phyloP scores from a whole-genome alignment of 2,888 invertebrate genomes.

The Sminthurinus aureus region DNA sequence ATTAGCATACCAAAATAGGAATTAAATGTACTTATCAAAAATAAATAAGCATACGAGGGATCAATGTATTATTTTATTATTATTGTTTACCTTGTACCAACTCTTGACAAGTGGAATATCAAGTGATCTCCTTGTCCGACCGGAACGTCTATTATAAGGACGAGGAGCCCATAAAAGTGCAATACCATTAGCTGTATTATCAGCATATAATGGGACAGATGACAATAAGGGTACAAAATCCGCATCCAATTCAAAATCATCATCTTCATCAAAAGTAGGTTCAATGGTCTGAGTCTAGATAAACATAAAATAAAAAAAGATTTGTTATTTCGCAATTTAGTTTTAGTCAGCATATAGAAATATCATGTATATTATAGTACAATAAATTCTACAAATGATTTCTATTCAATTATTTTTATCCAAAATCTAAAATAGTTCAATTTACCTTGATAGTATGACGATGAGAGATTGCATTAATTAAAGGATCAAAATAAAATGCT shows the following conservation, averaged over 20 bases:
- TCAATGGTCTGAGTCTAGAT: conserved; percentile 45
- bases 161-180: conserved; percentile 96
- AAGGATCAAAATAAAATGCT: conserved; percentile 99
- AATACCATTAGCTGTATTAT: conserved; percentile 99
- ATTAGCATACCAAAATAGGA: too few species aligned
- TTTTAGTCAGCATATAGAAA: too few species aligned
- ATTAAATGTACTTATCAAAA: background rate
- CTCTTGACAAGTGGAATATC: conserved; percentile 97
- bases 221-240: conserved; percentile 92
- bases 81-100: conserved; percentile 77
- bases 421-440: conserved; percentile 29
- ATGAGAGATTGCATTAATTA: conserved; percentile 99
- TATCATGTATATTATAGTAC: too few species aligned
- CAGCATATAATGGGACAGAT: conserved; percentile 95
- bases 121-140: conserved; percentile 89
- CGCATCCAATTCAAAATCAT: conserved; percentile 91
- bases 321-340: too few species aligned
- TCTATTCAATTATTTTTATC: background rate
- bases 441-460: conserved; percentile 81
- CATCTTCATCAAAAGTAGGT: conserved; percentile 79
- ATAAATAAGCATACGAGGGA: background rate
- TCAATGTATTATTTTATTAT: background rate
- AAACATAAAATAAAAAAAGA: conserved; percentile 5
- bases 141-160: conserved; percentile 96
- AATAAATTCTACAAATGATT: too few species aligned